Percentiles rank a stretch among this genome's conserved stretches.
phyloP scores from a whole-genome alignment of 2,797 vertebrate species.

The Heliangelus exortis region DNA sequence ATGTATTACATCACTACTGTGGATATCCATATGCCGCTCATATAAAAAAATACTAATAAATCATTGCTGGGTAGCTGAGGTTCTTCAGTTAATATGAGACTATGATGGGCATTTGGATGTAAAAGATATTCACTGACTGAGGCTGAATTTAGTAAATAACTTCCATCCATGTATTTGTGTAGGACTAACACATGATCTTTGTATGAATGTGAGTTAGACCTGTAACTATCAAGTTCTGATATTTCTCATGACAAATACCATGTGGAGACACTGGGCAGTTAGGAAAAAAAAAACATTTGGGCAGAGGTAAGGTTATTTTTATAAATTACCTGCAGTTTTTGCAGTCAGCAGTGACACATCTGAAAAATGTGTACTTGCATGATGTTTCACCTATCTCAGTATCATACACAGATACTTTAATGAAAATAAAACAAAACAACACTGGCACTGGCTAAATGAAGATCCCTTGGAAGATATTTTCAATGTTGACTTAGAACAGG shows the following conservation, averaged over 20 bases:
- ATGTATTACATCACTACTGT: not conserved
- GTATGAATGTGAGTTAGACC: not conserved
- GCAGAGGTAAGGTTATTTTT: not conserved
- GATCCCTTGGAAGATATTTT: not conserved
- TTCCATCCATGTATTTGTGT: not conserved
- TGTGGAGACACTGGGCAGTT: not conserved
- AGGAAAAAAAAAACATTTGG: not conserved
- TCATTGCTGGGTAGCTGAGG: not conserved
- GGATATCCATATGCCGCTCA: not conserved
- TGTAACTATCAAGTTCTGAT: not conserved
- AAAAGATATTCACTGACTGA: not conserved
- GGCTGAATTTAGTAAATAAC: not conserved
- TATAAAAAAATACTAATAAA: not conserved
- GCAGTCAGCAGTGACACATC: not conserved
- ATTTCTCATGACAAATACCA: not conserved
- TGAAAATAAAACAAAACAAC: not conserved
- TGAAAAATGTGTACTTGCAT: not conserved
- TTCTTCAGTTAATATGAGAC: not conserved
- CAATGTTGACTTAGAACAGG: not conserved
- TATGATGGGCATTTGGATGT: not conserved
- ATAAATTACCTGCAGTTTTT: not conserved
- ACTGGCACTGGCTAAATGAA: not conserved
- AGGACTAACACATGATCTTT: not conserved
- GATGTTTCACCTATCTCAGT: not conserved
- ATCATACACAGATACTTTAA: not conserved